A percentile compares a stretch with the other conserved stretches of the same genome.
These are phyloP conservation scores for Heliconius cydno DNA, from an alignment of 2,888 invertebrate species.

Conservation along the genomic window DNA sequence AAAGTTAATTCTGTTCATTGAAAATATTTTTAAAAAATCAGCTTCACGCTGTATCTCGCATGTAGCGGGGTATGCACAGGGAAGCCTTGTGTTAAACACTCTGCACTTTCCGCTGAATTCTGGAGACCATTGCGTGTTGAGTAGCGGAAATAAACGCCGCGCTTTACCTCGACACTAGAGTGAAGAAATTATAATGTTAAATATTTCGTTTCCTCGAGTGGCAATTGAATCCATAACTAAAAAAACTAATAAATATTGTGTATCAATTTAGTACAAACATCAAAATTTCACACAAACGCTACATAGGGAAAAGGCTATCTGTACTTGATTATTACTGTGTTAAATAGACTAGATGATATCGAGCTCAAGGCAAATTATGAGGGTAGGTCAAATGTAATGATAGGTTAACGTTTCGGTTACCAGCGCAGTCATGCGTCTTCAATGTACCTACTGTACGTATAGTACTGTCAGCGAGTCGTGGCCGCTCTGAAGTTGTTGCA, in stretches of 20 bases:
- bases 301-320: not conserved
- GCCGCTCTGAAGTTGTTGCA: no score
- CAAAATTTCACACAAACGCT: not conserved
- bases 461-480: no score
- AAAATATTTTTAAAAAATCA: not conserved
- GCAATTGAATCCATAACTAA: no score
- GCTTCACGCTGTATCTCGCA: not conserved
- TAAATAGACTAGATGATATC: slow-evolving; percentile 8
- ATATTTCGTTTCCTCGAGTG: no score
- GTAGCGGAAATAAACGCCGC: not conserved
- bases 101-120: not conserved
- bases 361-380: slow-evolving; percentile 38
- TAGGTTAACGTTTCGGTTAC: slow-evolving; percentile 38
- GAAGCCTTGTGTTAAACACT: not conserved
- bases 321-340: not conserved
- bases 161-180: not conserved
- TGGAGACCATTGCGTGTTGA: not conserved
- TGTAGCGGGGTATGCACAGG: not conserved
- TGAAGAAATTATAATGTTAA: not conserved
- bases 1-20: not conserved
- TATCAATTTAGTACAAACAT: not conserved
- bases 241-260: no score
- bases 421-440: not conserved
- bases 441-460: no score
- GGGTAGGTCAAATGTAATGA: slow-evolving; percentile 40